Conservation (phyloP, 2,888 invertebrate genomes). For the Bombylius discolor region DNA sequence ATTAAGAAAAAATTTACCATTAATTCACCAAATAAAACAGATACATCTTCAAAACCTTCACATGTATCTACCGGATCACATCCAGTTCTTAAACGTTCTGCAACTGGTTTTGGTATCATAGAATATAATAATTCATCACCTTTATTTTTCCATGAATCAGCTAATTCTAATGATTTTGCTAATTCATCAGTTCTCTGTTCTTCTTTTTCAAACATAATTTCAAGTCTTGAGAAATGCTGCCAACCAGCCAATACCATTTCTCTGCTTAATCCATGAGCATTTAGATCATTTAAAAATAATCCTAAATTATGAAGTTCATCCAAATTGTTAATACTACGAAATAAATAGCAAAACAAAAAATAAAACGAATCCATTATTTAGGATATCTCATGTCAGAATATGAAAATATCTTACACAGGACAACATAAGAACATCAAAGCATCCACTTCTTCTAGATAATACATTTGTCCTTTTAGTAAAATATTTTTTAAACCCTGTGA, state of each 20-base stretch:
- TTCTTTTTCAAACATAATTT: slow-evolving; percentile 69
- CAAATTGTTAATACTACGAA: slow-evolving; percentile 61
- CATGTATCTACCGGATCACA: slow-evolving; percentile 66
- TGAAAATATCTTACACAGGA: slow-evolving; percentile 54
- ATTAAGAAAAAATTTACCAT: slow-evolving; percentile 16
- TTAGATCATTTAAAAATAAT: slow-evolving; percentile 68
- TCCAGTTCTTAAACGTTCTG: slow-evolving; percentile 64
- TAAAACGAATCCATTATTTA: background rate
- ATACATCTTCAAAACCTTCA: slow-evolving; percentile 46
- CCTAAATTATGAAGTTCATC: slow-evolving; percentile 71
- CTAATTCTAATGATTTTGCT: slow-evolving; percentile 59
- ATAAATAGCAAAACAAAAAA: background rate
- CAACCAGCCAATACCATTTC: slow-evolving; percentile 74
- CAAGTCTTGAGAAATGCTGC: slow-evolving; percentile 70
- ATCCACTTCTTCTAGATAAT: slow-evolving; percentile 64
- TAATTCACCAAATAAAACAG: slow-evolving; percentile 33
- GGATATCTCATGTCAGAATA: too few species aligned
- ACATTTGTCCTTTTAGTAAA: slow-evolving; percentile 75
- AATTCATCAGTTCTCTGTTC: slow-evolving; percentile 66
- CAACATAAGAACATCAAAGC: slow-evolving; percentile 76
- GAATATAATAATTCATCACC: slow-evolving; percentile 80
- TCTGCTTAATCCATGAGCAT: slow-evolving; percentile 69
- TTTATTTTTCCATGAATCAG: slow-evolving; percentile 74
- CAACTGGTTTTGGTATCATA: slow-evolving; percentile 81
- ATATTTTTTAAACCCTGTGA: slow-evolving; percentile 58